phyloP scores from a whole-genome alignment of 2,113 vertebrate species.

The Gasterosteus nipponicus region DNA sequence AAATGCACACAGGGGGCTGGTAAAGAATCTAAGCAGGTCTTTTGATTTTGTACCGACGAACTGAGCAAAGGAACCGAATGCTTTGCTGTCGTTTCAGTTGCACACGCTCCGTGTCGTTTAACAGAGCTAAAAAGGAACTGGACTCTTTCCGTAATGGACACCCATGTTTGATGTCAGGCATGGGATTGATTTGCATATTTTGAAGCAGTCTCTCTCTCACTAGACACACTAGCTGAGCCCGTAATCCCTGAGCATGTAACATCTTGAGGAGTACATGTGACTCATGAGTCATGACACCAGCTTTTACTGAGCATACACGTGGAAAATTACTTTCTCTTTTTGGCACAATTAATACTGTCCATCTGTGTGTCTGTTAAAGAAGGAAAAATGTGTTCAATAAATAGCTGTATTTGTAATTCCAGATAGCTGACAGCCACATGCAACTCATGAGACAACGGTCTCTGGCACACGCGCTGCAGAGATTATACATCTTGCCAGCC shows the following conservation, averaged over 20 bases:
- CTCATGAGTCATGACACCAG: slow-evolving; percentile 40
- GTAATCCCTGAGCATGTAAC: slow-evolving; percentile 52
- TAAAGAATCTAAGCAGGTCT: not conserved
- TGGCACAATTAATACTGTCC: not conserved
- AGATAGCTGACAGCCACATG: not conserved
- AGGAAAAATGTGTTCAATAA: not conserved
- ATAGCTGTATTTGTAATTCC: not conserved
- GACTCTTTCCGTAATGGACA: slow-evolving; percentile 14
- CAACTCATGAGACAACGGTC: not conserved
- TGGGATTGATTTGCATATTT: slow-evolving; percentile 63
- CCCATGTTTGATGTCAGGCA: slow-evolving; percentile 27
- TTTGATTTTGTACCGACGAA: not conserved
- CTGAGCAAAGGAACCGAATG: not conserved
- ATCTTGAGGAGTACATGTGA: slow-evolving; percentile 32
- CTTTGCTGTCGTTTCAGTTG: not conserved
- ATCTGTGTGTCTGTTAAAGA: not conserved
- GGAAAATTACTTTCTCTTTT: not conserved
- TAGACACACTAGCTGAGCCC: slow-evolving; percentile 42
- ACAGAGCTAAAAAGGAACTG: not conserved
- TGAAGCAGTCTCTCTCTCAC: slow-evolving; percentile 27
- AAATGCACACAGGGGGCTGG: not conserved
- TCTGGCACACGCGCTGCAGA: not conserved
- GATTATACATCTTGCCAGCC: not conserved
- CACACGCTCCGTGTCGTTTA: not conserved
- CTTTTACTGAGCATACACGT: not conserved